A percentile compares a stretch with the other conserved stretches of the same genome.
Conservation (phyloP, 2,888 invertebrate genomes). For the Eugnorisma glareosa region DNA sequence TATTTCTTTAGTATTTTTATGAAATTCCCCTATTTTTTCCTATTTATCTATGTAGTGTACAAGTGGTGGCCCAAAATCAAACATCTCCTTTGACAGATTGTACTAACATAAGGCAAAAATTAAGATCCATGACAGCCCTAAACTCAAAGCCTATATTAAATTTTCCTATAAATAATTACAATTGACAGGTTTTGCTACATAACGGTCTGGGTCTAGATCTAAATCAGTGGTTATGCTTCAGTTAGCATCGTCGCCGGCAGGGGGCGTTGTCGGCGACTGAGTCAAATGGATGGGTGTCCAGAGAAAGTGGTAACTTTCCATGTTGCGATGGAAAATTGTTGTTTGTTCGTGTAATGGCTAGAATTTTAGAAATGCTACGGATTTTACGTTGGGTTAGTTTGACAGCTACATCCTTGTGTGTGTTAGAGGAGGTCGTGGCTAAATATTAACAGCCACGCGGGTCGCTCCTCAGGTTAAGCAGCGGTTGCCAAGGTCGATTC, state of each 20-base stretch:
- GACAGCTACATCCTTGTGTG: conserved; percentile 4
- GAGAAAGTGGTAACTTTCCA: conserved; percentile 64
- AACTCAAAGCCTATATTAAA: conserved; percentile 32
- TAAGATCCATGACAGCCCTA: no score
- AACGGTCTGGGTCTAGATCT: conserved; percentile 42
- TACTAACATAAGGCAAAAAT: no score
- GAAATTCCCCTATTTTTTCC: no score
- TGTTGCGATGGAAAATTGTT: conserved; percentile 39
- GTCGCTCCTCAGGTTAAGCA: neutral
- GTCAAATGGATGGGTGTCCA: conserved; percentile 63
- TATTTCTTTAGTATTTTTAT: no score
- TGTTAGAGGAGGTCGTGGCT: no score
- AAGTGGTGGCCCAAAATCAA: no score
- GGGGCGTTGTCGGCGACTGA: conserved; percentile 54
- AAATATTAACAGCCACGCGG: no score
- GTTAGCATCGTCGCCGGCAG: conserved; percentile 41
- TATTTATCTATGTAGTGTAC: no score
- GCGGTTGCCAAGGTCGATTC: neutral
- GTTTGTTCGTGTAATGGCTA: conserved; percentile 15
- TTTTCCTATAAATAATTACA: conserved; percentile 66
- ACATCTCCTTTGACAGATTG: no score
- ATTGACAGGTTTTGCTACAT: conserved; percentile 50
- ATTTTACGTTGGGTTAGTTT: neutral
- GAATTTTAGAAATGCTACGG: conserved; percentile 8
- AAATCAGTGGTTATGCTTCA: conserved; percentile 61